These are phyloP conservation scores for Leontopithecus rosalia DNA, from an alignment of 2,797 vertebrate genomes.

Conservation along the genomic window DNA sequence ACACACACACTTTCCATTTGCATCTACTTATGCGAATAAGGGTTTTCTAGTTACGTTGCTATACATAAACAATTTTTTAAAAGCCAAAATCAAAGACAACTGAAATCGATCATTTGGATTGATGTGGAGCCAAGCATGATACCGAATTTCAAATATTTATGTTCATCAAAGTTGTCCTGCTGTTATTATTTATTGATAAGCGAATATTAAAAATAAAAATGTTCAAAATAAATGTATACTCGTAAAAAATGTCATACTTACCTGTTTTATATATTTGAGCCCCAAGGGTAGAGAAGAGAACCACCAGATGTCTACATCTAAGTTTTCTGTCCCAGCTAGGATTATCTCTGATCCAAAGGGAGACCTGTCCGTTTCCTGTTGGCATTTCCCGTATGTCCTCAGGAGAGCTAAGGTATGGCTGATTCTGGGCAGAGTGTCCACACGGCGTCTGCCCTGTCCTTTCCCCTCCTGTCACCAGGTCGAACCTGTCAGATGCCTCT, in stretches of 20 bases:
- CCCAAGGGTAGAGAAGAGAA: background rate
- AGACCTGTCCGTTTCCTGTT: background rate
- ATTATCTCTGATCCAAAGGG: background rate
- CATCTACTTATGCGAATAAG: background rate
- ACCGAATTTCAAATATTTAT: background rate
- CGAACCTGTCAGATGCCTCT: background rate
- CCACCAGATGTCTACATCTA: too few species aligned
- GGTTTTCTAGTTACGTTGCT: background rate
- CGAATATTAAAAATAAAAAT: background rate
- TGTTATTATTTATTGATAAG: background rate
- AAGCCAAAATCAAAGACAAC: background rate
- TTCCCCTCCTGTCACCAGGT: background rate
- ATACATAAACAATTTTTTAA: background rate
- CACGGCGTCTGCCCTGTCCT: background rate
- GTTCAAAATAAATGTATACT: background rate
- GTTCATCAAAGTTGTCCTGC: background rate
- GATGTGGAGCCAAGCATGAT: background rate
- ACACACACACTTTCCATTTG: background rate
- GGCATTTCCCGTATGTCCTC: background rate
- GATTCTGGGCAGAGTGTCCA: background rate
- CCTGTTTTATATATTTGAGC: background rate
- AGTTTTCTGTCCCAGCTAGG: background rate
- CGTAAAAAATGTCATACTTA: background rate
- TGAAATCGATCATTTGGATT: background rate
- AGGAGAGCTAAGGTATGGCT: background rate